Conservation (phyloP, 2,888 invertebrate genomes). For the Gymnoscelis rufifasciata region DNA sequence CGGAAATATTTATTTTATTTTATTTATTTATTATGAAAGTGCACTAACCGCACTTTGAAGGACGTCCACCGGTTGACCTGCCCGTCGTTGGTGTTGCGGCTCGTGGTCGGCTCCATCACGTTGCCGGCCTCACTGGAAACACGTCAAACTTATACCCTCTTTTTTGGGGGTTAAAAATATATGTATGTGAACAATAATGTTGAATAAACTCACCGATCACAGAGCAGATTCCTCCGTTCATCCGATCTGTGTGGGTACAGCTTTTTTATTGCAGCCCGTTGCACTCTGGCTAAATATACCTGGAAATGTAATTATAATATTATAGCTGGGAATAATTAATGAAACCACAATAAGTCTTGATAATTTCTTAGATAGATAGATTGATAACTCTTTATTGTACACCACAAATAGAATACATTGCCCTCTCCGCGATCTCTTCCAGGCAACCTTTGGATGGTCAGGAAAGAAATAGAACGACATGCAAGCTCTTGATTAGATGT, state of each 20-base stretch:
- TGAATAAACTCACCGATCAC: constrained; percentile 52
- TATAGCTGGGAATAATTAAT: background rate
- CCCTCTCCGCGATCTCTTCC: too few species aligned
- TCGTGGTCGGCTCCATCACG: constrained; percentile 63
- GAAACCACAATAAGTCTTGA: background rate
- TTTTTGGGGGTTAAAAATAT: too few species aligned
- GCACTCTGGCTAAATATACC: constrained; percentile 66
- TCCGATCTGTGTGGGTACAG: constrained; percentile 60
- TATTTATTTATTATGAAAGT: too few species aligned
- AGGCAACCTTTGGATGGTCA: too few species aligned
- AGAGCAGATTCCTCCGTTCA: constrained; percentile 61
- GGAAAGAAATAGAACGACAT: too few species aligned
- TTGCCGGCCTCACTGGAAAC: constrained; percentile 52
- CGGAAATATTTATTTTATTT: too few species aligned
- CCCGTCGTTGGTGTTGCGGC: constrained; percentile 56
- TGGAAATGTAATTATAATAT: constrained; percentile 28
- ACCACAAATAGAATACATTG: too few species aligned
- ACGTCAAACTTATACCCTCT: too few species aligned
- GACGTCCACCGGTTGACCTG: constrained; percentile 55
- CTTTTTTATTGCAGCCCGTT: constrained; percentile 56
- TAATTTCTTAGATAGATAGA: too few species aligned
- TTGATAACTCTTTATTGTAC: too few species aligned
- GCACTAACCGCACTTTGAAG: constrained; percentile 49
- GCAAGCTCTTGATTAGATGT: too few species aligned
- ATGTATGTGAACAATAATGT: background rate